These are phyloP conservation scores for Cyrtorhinus lividipennis DNA, from an alignment of 1,140 invertebrate species.

Conservation along the genomic window DNA sequence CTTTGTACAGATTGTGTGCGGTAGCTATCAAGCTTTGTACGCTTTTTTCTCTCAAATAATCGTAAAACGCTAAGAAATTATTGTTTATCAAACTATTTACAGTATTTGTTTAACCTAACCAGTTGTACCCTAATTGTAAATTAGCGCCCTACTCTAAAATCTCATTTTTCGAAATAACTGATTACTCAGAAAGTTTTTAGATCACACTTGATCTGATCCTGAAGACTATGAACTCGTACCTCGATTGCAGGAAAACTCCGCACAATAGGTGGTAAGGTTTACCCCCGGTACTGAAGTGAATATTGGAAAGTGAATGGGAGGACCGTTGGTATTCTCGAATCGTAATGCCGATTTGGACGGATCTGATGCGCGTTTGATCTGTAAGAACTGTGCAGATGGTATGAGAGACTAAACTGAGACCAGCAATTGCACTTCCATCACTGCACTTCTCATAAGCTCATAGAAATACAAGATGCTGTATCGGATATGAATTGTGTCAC, in stretches of 20 bases:
- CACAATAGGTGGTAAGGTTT: too few relatives aligned
- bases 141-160: neutral
- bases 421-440: slow-evolving; percentile 18
- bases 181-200: neutral
- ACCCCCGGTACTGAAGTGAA: too few relatives aligned
- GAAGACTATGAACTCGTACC: too few relatives aligned
- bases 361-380: slow-evolving; percentile 2
- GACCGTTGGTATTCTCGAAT: neutral
- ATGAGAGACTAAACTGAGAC: slow-evolving; percentile 16
- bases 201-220: slow-evolving; percentile 1
- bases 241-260: too few relatives aligned
- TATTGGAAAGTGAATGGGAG: slow-evolving; percentile 2
- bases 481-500: slow-evolving; percentile 25
- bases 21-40: slow-evolving; percentile 8
- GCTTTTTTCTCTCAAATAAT: neutral
- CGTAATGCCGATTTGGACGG: slow-evolving; percentile 1
- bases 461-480: slow-evolving; percentile 25
- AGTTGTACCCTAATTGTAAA: neutral
- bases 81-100: slow-evolving; percentile 6
- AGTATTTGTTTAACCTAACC: neutral
- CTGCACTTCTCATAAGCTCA: slow-evolving; percentile 19
- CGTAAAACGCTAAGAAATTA: neutral
- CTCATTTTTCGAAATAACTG: neutral
- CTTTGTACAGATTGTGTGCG: slow-evolving; percentile 8
- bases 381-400: slow-evolving; percentile 18